Evolutionary conservation across 1,140 invertebrate species (phyloP).

Genomic region (Ladona fulva): DNA sequence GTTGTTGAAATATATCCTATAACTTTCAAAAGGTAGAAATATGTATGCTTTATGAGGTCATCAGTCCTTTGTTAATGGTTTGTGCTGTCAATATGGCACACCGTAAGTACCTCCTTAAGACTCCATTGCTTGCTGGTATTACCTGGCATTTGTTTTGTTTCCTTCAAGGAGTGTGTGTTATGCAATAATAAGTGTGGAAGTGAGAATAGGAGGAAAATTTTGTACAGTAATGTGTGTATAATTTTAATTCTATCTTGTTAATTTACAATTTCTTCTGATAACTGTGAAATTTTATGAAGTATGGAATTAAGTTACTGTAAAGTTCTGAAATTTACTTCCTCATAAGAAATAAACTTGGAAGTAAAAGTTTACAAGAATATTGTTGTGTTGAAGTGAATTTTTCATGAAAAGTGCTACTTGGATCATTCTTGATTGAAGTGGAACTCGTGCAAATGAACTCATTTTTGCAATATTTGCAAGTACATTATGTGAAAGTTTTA

Average conservation of each 20-base stretch:
- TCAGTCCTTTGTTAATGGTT: background rate
- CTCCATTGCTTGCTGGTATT: constrained; percentile 8
- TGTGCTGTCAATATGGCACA: background rate
- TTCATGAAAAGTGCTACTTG: constrained; percentile 9
- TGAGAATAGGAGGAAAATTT: background rate
- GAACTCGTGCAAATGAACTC: constrained; percentile 8
- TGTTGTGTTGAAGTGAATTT: constrained; percentile 2
- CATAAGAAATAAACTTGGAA: constrained; percentile 7
- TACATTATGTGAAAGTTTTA: background rate
- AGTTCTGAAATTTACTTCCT: constrained; percentile 2
- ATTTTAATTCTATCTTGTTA: constrained; percentile 4
- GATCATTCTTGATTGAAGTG: constrained; percentile 9
- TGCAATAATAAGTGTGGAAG: background rate
- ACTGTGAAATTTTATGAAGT: background rate
- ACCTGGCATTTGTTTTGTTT: constrained; percentile 9
- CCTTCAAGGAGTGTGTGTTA: background rate
- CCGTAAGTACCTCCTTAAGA: background rate
- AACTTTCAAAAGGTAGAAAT: background rate
- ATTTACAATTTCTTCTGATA: background rate
- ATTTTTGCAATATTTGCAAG: constrained; percentile 9
- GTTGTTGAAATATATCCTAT: background rate
- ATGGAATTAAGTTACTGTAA: constrained; percentile 10
- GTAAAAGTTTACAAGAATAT: constrained; percentile 5
- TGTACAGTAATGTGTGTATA: constrained; percentile 6
- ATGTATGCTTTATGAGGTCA: background rate